These are phyloP conservation scores for Drosophila subpulchrella DNA, from an alignment of 1,140 invertebrate species.

Conservation along the genomic window DNA sequence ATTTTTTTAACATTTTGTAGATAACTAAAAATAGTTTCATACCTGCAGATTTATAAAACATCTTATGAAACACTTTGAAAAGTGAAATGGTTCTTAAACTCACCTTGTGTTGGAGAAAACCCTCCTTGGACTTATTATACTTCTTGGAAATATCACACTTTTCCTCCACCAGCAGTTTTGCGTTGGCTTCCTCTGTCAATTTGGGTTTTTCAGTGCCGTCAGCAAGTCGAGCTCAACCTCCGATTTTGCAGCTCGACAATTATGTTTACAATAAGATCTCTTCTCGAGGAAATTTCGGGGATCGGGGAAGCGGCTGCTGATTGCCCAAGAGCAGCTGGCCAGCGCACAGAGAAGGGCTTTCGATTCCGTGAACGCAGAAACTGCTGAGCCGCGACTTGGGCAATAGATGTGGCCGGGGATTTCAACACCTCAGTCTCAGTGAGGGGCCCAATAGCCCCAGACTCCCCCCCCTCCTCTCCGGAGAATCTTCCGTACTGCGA, in stretches of 20 bases:
- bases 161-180: constrained; percentile 9
- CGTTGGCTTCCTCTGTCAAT: constrained; percentile 5
- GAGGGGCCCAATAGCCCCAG: too few relatives aligned
- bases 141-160: constrained; percentile 9
- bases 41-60: too few relatives aligned
- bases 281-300: background rate
- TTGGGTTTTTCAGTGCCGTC: constrained; percentile 3
- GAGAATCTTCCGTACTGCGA: constrained; percentile 1
- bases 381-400: constrained; percentile 55
- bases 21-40: too few relatives aligned
- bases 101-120: background rate
- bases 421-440: background rate
- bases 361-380: constrained; percentile 66
- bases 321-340: constrained; percentile 49
- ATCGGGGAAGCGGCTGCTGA: background rate
- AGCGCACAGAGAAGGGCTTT: background rate
- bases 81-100: background rate
- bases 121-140: background rate
- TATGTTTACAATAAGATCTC: constrained; percentile 2
- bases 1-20: too few relatives aligned
- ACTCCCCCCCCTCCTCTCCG: constrained; percentile 23
- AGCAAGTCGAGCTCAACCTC: constrained; percentile 30
- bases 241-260: constrained; percentile 23
- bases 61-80: too few relatives aligned
- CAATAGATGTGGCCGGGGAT: background rate